A percentile compares a stretch with the other conserved stretches of the same genome.
These are phyloP conservation scores for Tetheella fluctuosa DNA, from an alignment of 2,888 invertebrate species.

Conservation along the genomic window DNA sequence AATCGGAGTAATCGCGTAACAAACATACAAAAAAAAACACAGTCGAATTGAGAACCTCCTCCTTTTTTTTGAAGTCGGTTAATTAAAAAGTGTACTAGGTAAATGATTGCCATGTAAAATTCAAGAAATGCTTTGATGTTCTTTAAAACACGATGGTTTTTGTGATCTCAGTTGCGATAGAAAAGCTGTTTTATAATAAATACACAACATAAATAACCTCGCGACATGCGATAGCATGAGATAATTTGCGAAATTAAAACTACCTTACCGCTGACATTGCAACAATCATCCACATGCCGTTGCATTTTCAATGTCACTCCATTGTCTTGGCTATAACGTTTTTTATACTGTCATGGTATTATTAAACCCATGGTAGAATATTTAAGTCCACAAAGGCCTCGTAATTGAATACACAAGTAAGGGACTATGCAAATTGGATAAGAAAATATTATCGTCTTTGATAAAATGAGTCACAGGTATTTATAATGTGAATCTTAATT, in stretches of 20 bases:
- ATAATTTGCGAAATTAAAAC: constrained; percentile 21
- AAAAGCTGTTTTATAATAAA: not conserved
- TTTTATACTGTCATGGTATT: constrained; percentile 35
- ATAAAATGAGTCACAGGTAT: not conserved
- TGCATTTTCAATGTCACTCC: constrained; percentile 70
- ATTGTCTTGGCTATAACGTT: constrained; percentile 56
- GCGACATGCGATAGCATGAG: not conserved
- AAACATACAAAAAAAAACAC: too few relatives aligned
- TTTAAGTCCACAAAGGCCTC: not conserved
- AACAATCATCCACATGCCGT: constrained; percentile 46
- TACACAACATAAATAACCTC: not conserved
- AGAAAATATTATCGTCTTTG: constrained; percentile 5
- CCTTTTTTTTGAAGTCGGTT: too few relatives aligned
- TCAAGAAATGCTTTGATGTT: too few relatives aligned
- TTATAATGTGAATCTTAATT: not conserved
- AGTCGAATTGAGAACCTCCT: too few relatives aligned
- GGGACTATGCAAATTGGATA: constrained; percentile 15
- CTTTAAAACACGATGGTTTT: too few relatives aligned
- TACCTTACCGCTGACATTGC: constrained; percentile 44
- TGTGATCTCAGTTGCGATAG: too few relatives aligned
- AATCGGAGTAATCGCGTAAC: too few relatives aligned
- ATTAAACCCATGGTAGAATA: constrained; percentile 16
- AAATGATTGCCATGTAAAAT: too few relatives aligned
- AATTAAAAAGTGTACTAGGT: too few relatives aligned
- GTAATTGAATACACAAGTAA: constrained; percentile 6